Percentiles rank a stretch among this genome's conserved stretches.
Evolutionary conservation across 2,888 invertebrate species (phyloP).

Genomic region (Caenorhabditis japonica): DNA sequence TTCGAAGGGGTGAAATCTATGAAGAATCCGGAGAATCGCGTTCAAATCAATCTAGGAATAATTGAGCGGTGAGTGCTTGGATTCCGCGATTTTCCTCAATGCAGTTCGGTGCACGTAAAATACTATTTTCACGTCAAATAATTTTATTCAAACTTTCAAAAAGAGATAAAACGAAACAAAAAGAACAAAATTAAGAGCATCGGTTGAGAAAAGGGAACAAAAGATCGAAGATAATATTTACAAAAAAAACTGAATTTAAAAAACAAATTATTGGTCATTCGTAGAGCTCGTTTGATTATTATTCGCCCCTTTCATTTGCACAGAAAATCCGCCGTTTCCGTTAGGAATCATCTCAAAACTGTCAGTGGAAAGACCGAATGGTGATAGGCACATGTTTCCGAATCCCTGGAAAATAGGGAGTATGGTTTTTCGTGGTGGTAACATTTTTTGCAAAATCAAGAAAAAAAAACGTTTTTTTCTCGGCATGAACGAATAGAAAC

Average conservation of each 20-base stretch:
- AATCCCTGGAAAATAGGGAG: conserved; percentile 35
- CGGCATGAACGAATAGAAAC: no score
- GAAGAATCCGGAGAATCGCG: conserved; percentile 5
- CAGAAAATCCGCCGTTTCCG: conserved; percentile 70
- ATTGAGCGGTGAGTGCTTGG: no score
- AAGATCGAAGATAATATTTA: not conserved
- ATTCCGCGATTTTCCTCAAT: no score
- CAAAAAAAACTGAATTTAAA: not conserved
- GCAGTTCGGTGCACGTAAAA: no score
- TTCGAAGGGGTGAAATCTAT: conserved; percentile 19
- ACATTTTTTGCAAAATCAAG: not conserved
- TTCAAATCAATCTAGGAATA: not conserved
- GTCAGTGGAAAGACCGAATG: conserved; percentile 73
- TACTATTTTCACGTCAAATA: no score
- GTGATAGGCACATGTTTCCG: conserved; percentile 58
- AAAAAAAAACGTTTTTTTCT: no score
- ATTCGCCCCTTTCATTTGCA: conserved; percentile 66
- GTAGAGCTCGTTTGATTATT: not conserved
- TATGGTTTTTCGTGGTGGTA: not conserved
- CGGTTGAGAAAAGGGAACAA: no score
- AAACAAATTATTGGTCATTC: not conserved
- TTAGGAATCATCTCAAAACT: conserved; percentile 71
- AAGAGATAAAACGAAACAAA: not conserved
- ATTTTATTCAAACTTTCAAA: not conserved
- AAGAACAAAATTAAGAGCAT: no score